Conservation (phyloP, 2,797 vertebrate genomes). For the Phalanger gymnotis region DNA sequence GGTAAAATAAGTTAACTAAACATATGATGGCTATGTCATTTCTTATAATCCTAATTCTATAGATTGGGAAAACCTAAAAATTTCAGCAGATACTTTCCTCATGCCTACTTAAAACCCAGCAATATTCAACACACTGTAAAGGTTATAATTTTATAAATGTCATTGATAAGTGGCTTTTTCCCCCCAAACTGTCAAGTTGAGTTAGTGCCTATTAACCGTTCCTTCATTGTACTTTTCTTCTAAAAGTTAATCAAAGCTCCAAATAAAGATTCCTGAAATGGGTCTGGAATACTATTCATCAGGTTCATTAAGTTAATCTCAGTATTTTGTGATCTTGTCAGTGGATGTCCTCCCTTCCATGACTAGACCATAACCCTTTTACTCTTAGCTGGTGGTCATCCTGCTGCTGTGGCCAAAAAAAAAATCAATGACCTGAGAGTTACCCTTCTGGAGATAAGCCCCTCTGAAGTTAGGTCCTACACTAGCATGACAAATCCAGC, state of each 20-base stretch:
- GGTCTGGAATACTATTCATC: conserved; percentile 1
- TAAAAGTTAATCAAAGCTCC: conserved; percentile 36
- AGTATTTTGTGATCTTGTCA: background rate
- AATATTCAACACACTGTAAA: background rate
- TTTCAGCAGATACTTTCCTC: background rate
- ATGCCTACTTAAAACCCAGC: background rate
- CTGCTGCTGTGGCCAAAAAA: background rate
- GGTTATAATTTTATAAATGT: conserved; percentile 24
- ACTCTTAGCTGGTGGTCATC: background rate
- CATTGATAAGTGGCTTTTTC: background rate
- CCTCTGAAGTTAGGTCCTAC: background rate
- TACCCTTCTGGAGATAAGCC: background rate
- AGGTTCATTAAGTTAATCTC: background rate
- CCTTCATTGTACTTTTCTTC: conserved; percentile 27
- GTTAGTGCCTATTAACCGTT: conserved; percentile 19
- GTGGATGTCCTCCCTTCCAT: background rate
- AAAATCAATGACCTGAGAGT: background rate
- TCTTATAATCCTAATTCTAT: background rate
- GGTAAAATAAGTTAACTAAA: background rate
- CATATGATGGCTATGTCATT: background rate
- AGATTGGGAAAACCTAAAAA: background rate
- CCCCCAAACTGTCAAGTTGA: background rate
- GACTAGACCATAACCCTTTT: background rate
- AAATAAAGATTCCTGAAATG: conserved; percentile 43
- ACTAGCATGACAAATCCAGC: background rate